phyloP scores from a whole-genome alignment of 2,888 invertebrate genomes.

The Nephrotoma flavescens region DNA sequence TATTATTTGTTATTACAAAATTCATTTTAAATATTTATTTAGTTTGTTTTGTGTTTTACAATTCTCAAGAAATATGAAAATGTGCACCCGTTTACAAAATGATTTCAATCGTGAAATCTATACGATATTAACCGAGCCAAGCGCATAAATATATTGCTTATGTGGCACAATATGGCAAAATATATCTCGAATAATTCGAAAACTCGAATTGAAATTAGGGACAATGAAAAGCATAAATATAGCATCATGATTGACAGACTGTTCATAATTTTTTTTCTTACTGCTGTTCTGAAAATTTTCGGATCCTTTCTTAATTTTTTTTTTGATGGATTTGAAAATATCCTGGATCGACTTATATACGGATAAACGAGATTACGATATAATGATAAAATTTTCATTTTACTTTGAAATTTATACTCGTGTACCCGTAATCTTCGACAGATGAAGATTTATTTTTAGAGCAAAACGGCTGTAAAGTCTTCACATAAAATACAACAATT shows the following conservation, averaged over 20 bases:
- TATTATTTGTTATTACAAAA: background rate
- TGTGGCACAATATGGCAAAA: background rate
- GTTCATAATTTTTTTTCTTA: background rate
- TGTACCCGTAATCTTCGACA: too few species aligned
- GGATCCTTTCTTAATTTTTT: background rate
- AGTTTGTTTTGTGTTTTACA: background rate
- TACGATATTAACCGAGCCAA: background rate
- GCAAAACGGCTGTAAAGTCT: too few species aligned
- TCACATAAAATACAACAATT: too few species aligned
- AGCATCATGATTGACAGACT: background rate
- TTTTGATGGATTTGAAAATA: background rate
- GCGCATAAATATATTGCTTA: background rate
- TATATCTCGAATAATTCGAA: background rate
- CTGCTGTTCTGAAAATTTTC: background rate
- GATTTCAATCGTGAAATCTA: background rate
- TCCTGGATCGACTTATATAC: background rate
- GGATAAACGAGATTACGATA: background rate
- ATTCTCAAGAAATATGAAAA: background rate
- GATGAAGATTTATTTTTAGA: too few species aligned
- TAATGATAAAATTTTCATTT: too few species aligned
- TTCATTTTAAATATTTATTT: slow-evolving; percentile 1
- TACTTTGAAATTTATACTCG: too few species aligned
- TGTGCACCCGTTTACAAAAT: background rate
- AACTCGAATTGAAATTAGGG: background rate
- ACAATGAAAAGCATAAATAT: background rate